Conservation (phyloP, 1,140 invertebrate genomes). For the Papilio glaucus region DNA sequence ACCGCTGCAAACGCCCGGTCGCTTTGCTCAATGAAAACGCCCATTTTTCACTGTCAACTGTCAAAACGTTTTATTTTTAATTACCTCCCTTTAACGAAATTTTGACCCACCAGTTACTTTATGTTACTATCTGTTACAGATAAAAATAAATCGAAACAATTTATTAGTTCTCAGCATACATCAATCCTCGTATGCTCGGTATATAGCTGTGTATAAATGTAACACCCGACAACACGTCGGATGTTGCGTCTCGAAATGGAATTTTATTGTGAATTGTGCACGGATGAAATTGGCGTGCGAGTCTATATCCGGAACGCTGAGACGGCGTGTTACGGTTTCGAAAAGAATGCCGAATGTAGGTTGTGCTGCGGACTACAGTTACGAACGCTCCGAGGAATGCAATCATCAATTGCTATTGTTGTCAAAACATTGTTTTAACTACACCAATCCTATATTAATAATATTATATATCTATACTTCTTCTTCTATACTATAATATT, state of each 20-base stretch:
- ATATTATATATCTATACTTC: conserved; percentile 41
- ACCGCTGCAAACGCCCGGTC: neutral
- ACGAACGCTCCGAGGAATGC: conserved; percentile 72
- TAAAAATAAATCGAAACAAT: conserved; percentile 40
- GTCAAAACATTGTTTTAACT: conserved; percentile 48
- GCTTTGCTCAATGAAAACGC: neutral
- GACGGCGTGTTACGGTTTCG: conserved; percentile 80
- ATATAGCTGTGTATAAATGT: conserved; percentile 76
- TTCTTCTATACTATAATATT: no score
- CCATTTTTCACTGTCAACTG: neutral
- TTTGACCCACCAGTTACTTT: neutral
- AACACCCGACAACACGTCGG: conserved; percentile 58
- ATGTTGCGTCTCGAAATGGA: conserved; percentile 53
- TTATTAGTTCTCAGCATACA: conserved; percentile 56
- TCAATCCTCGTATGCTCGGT: conserved; percentile 62
- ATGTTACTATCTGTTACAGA: conserved; percentile 5
- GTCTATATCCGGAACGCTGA: conserved; percentile 76
- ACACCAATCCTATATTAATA: conserved; percentile 31
- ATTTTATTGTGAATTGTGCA: conserved; percentile 64
- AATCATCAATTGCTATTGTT: conserved; percentile 72
- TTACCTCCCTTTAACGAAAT: neutral
- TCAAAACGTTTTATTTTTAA: neutral
- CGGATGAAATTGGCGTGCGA: conserved; percentile 68
- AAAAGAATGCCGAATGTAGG: conserved; percentile 82
- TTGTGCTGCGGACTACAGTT: conserved; percentile 78